Percentiles rank a stretch among this genome's conserved stretches.
Conservation (phyloP, 2,888 invertebrate genomes). For the Lapara coniferarum region DNA sequence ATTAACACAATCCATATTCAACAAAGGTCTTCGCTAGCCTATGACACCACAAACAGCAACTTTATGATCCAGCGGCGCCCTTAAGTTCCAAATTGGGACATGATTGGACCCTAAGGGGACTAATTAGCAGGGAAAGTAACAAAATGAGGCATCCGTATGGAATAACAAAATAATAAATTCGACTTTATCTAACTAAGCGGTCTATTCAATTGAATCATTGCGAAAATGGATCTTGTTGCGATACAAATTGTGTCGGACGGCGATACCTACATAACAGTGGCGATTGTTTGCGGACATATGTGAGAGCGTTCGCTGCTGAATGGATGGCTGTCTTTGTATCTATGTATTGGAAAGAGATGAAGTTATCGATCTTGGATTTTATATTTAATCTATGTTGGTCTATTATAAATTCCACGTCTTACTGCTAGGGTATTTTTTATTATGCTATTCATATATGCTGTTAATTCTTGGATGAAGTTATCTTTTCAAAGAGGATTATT, state of each 20-base stretch:
- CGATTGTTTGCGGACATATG: slow-evolving; percentile 30
- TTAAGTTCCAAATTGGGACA: slow-evolving; percentile 18
- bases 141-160: slow-evolving; percentile 43
- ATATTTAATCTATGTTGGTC: no score
- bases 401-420: no score
- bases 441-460: no score
- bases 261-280: slow-evolving; percentile 27
- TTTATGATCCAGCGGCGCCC: slow-evolving; percentile 6
- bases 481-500: no score
- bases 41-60: slow-evolving; percentile 16
- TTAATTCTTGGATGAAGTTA: no score
- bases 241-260: slow-evolving; percentile 64
- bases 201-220: slow-evolving; percentile 73
- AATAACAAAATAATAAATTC: slow-evolving; percentile 60
- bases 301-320: slow-evolving; percentile 1
- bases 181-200: slow-evolving; percentile 56
- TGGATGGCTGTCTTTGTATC: no score
- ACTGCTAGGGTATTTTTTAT: no score
- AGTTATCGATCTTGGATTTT: no score
- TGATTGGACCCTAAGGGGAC: slow-evolving; percentile 30
- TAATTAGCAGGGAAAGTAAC: slow-evolving; percentile 44
- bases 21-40: slow-evolving; percentile 4
- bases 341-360: no score
- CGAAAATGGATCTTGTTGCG: slow-evolving; percentile 69
- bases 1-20: neutral